Evolutionary conservation across 2,888 invertebrate species (phyloP).

Genomic region (Yponomeuta cagnagella): DNA sequence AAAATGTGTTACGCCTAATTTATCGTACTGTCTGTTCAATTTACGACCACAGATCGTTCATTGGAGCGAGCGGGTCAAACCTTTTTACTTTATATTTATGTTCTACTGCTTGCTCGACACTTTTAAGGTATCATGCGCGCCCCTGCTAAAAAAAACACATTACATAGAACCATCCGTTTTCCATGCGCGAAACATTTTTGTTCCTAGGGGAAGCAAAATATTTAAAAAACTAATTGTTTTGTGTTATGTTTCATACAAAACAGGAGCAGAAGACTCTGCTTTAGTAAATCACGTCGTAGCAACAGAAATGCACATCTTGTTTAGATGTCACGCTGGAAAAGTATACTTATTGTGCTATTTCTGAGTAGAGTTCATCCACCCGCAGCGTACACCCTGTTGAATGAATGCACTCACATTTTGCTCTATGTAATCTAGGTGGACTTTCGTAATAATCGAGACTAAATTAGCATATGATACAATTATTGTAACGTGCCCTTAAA

Average conservation of each 20-base stretch:
- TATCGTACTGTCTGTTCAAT: constrained; percentile 58
- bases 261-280: too few relatives aligned
- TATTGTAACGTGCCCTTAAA: not conserved
- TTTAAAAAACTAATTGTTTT: too few relatives aligned
- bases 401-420: not conserved
- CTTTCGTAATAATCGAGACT: not conserved
- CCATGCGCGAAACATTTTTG: too few relatives aligned
- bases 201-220: too few relatives aligned
- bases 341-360: constrained; percentile 40
- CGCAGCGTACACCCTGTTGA: not conserved
- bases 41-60: constrained; percentile 24
- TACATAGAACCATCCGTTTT: too few relatives aligned
- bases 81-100: not conserved
- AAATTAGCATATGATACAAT: not conserved
- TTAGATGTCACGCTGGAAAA: constrained; percentile 5
- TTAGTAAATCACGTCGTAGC: not conserved
- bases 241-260: too few relatives aligned
- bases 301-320: not conserved
- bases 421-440: not conserved
- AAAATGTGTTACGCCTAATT: constrained; percentile 66
- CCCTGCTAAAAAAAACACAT: too few relatives aligned
- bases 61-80: not conserved
- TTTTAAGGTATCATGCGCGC: not conserved
- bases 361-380: constrained; percentile 58
- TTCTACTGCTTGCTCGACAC: not conserved